Evolutionary conservation across 2,888 invertebrate genomes (phyloP).

Genomic region (Amphipoea oculea): DNA sequence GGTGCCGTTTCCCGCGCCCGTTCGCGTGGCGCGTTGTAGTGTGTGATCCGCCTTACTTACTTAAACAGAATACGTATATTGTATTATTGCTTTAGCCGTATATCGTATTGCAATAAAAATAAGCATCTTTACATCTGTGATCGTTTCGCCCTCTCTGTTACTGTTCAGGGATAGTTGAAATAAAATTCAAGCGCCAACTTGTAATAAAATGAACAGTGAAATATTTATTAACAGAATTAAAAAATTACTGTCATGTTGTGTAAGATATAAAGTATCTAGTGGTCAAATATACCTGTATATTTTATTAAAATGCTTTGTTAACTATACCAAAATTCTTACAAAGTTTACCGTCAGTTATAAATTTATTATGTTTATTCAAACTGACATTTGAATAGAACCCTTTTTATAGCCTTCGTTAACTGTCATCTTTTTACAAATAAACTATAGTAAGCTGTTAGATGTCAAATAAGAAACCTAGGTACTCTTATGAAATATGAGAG

Average conservation of each 20-base stretch:
- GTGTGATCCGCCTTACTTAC: background rate
- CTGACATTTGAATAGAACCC: background rate
- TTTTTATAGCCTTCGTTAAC: background rate
- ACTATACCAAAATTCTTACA: background rate
- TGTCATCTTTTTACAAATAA: background rate
- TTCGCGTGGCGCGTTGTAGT: too few relatives aligned
- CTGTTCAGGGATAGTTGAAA: background rate
- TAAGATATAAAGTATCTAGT: background rate
- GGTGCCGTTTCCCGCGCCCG: too few relatives aligned
- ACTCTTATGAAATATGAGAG: background rate
- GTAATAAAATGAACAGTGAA: constrained; percentile 2
- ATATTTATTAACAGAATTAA: background rate
- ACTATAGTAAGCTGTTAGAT: too few relatives aligned
- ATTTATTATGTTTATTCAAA: background rate
- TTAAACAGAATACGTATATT: background rate
- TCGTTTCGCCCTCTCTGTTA: background rate
- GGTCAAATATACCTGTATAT: background rate
- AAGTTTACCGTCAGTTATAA: background rate
- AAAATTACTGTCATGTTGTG: background rate
- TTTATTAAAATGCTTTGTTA: constrained; percentile 1
- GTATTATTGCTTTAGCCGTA: background rate
- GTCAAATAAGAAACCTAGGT: background rate
- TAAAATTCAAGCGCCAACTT: background rate
- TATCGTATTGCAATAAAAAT: background rate
- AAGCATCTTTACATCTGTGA: background rate